Conservation (phyloP, 2,888 invertebrate species). For the Thalpophila matura region DNA sequence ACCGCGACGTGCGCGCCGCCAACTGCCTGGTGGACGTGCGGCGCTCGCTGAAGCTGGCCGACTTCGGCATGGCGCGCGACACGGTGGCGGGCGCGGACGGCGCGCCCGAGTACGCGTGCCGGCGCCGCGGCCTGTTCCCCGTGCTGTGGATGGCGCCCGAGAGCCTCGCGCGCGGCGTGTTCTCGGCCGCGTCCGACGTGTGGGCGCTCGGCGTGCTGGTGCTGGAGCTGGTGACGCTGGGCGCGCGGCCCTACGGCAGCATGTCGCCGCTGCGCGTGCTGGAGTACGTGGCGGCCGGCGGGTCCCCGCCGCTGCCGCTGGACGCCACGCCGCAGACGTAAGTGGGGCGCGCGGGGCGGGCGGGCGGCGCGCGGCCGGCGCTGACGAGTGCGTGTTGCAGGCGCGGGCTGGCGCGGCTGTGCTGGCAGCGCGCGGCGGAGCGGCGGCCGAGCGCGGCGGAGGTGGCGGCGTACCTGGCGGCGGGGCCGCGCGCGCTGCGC, state of each 20-base stretch:
- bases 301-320: conserved; percentile 93
- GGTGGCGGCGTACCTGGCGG: conserved; percentile 94
- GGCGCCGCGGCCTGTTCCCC: conserved; percentile 95
- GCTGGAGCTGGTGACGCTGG: conserved; percentile 96
- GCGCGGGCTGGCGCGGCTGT: conserved; percentile 92
- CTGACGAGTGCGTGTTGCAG: conserved; percentile 44
- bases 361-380: too few relatives aligned
- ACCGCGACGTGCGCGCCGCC: conserved; percentile 95
- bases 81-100: conserved; percentile 92
- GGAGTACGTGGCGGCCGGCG: conserved; percentile 89
- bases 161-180: conserved; percentile 94
- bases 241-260: conserved; percentile 95
- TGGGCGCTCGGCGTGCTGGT: conserved; percentile 97
- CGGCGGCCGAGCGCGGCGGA: conserved; percentile 93
- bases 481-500: conserved; percentile 90
- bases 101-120: conserved; percentile 96
- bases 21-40: conserved; percentile 95
- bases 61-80: conserved; percentile 96
- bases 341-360: conserved; percentile 8
- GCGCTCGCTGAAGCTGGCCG: conserved; percentile 94
- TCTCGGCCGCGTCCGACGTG: conserved; percentile 95
- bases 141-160: conserved; percentile 98
- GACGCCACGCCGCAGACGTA: conserved; percentile 76
- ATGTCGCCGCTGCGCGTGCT: conserved; percentile 94
- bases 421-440: conserved; percentile 93